phyloP scores from a whole-genome alignment of 2,113 vertebrate species.

The Dasypus novemcinctus region DNA sequence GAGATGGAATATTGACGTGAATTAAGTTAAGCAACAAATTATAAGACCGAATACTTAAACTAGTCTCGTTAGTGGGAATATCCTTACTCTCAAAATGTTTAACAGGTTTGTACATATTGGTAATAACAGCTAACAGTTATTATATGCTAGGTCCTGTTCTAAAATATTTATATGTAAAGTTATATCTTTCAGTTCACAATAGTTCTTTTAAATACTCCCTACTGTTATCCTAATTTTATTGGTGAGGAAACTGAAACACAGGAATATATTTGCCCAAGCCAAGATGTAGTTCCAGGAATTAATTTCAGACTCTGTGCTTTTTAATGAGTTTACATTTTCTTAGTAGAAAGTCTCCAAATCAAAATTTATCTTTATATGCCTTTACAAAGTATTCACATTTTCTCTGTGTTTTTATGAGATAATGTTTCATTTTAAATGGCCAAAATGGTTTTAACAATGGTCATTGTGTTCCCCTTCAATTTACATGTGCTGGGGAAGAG shows the following conservation, averaged over 20 bases:
- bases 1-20: constrained; percentile 28
- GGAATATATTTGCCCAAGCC: not conserved
- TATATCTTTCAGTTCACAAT: not conserved
- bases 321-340: not conserved
- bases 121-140: constrained; percentile 9
- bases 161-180: not conserved
- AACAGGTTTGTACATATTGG: not conserved
- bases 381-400: not conserved
- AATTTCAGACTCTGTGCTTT: not conserved
- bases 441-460: not conserved
- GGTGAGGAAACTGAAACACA: too few species aligned
- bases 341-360: constrained; percentile 4
- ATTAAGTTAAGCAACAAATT: constrained; percentile 41
- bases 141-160: not conserved
- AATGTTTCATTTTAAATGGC: constrained; percentile 2
- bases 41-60: constrained; percentile 47
- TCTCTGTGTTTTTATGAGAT: not conserved
- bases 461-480: constrained; percentile 2
- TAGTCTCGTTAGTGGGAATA: constrained; percentile 19
- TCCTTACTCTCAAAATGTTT: not conserved
- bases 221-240: not conserved
- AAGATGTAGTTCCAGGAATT: not conserved
- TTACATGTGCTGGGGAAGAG: not conserved
- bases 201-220: constrained; percentile 3
- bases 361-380: constrained; percentile 11